A percentile compares a stretch with the other conserved stretches of the same genome.
Conservation (phyloP, 2,888 invertebrate species). For the Alentia gelatinosa region DNA sequence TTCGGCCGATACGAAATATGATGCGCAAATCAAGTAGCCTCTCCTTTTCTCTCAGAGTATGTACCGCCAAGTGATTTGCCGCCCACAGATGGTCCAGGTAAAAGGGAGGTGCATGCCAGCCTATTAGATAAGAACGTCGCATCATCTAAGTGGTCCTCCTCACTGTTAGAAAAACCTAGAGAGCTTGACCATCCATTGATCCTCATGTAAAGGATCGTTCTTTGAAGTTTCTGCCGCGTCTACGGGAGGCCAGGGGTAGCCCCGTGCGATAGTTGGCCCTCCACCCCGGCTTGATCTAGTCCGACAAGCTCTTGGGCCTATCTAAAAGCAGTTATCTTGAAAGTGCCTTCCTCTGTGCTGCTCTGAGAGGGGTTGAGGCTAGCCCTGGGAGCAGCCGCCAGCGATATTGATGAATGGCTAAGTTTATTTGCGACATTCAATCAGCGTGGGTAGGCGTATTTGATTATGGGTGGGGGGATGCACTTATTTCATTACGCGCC, state of each 20-base stretch:
- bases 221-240: neutral
- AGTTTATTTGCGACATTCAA: slow-evolving; percentile 17
- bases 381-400: neutral
- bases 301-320: neutral
- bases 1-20: no score
- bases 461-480: neutral
- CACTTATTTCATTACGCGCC: slow-evolving; percentile 32
- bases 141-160: neutral
- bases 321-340: slow-evolving; percentile 27
- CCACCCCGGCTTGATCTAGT: neutral
- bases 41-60: no score
- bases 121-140: neutral
- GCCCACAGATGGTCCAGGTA: no score
- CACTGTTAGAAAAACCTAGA: no score
- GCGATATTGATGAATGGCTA: neutral
- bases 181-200: neutral
- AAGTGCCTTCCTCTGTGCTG: neutral
- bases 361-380: neutral
- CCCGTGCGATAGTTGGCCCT: neutral
- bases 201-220: neutral
- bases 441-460: neutral
- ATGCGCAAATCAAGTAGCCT: no score
- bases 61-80: no score
- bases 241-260: neutral
- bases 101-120: neutral